Conservation (phyloP, 2,888 invertebrate genomes). For the Emesis furor region DNA sequence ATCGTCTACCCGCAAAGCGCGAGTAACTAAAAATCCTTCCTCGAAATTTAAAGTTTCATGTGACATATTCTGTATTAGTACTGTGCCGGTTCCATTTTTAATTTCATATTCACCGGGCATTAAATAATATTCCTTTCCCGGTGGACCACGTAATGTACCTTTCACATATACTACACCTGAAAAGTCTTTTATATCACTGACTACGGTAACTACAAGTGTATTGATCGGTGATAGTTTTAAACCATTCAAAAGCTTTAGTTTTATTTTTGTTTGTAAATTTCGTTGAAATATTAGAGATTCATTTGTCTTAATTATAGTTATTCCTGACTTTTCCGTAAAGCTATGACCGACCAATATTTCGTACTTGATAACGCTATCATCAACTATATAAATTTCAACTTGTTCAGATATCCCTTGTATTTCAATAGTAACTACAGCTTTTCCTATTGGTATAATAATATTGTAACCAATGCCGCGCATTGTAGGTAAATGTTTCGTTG, state of each 20-base stretch:
- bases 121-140: constrained; percentile 25
- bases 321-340: background rate
- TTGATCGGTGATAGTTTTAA: background rate
- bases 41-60: background rate
- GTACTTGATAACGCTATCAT: background rate
- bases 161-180: background rate
- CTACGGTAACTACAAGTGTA: background rate
- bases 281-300: background rate
- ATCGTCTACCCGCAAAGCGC: background rate
- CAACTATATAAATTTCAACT: background rate
- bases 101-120: background rate
- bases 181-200: background rate
- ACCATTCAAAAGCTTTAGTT: background rate
- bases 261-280: background rate
- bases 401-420: background rate
- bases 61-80: background rate
- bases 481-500: background rate
- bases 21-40: background rate
- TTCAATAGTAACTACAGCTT: background rate
- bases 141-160: constrained; percentile 13
- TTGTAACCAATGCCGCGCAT: background rate
- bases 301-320: background rate
- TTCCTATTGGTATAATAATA: background rate
- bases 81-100: too few species aligned
- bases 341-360: background rate